Base-by-base conservation (phyloP, 2,888 invertebrate genomes). In the Seladonia tumulorum region DNA sequence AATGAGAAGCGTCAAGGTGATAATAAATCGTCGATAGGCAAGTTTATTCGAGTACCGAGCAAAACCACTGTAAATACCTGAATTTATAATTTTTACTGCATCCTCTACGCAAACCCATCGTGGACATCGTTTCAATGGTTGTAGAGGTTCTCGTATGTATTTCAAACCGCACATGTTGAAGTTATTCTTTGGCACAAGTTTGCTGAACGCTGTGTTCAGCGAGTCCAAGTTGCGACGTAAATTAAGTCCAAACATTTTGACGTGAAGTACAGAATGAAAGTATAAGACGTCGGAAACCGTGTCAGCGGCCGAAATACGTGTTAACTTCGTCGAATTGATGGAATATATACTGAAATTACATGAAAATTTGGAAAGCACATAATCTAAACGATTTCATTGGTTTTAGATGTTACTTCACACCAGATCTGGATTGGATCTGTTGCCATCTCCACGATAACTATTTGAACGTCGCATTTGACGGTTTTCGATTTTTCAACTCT, bases 61-160 rank as follows among this genome's bases (percentile, higher is more conserved):
- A 7, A 63, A 53, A 14, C n/a, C 29, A 8, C 14, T 22, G 18
- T 35, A 35, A 45, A n/a, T 86, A 94, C 94, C 94, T 80, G 94
- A 94, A 87, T 93, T 93, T 25, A 94, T 91, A 25, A 92, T 88
- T 84, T 93, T 94, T 0, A 94, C 91, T 2, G 94, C 94, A 77
- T 94, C 94, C 81, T 94, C 94, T 18, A 93, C 93, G 75, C 94
- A 94, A 16, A 94, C 94, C 94, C 94, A 94, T 89, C 88, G 87
- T 14, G 94, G 94, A 88, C 94, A 94, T 82, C 93, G 91, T 81
- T 90, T 92, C 18, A 93, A 78, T 0, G 94, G 93, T 72, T 93
- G 92, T 47, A 92, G 88, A 0, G 93, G 93, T 81, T 93, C 93
- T 29, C 93, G 91, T 18, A 92, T 25, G 14, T 78, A 68, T 29